A percentile compares a stretch with the other conserved stretches of the same genome.
Evolutionary conservation across 2,113 vertebrate genomes (phyloP).

Genomic region (Hypocryptadius cinnamomeus): DNA sequence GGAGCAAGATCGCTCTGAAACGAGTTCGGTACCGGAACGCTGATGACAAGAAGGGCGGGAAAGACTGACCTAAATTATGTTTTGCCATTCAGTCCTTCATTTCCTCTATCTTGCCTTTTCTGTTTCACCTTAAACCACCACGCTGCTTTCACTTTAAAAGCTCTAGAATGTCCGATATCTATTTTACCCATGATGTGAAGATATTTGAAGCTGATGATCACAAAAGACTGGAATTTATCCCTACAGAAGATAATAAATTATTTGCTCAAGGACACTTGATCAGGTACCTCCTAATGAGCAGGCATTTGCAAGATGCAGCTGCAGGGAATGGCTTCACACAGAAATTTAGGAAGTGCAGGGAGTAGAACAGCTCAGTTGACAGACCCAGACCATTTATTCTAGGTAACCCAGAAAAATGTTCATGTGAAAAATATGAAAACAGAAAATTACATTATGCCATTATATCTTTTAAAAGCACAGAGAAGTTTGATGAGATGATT

Average conservation of each 20-base stretch:
- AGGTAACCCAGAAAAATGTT: not conserved
- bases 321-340: not conserved
- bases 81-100: not conserved
- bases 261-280: not conserved
- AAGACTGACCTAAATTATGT: not conserved
- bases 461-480: not conserved
- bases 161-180: accelerated
- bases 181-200: not conserved
- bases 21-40: not conserved
- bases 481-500: not conserved
- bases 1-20: accelerated
- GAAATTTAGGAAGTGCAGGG: accelerated
- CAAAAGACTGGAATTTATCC: not conserved
- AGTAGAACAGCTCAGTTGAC: not conserved
- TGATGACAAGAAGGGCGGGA: accelerated
- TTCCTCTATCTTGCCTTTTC: not conserved
- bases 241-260: not conserved
- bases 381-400: not conserved
- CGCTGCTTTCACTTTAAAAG: not conserved
- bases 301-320: not conserved
- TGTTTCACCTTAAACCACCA: not conserved
- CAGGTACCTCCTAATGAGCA: not conserved
- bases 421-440: not conserved
- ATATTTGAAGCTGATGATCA: not conserved
- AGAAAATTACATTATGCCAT: not conserved